Conservation (phyloP, 2,888 invertebrate genomes). For the Morpho helenor region DNA sequence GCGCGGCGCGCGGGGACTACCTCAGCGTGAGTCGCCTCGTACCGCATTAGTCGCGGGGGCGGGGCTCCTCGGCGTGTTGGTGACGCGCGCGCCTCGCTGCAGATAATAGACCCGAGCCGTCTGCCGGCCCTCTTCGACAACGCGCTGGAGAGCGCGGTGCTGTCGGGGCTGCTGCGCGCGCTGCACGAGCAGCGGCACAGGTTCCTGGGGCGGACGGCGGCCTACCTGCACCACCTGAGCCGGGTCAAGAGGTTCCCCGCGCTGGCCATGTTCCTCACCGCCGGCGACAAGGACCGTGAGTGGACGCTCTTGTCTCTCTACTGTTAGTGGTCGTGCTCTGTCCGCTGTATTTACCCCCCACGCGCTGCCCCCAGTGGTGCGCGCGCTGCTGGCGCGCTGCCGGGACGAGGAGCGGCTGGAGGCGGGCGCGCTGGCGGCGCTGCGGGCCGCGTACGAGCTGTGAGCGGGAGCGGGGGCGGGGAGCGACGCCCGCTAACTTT, state of each 20-base stretch:
- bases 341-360: too few species aligned
- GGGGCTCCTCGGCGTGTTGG: background rate
- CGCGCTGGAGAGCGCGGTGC: slow-evolving; percentile 81
- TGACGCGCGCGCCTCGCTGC: background rate
- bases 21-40: slow-evolving; percentile 77
- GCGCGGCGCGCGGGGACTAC: slow-evolving; percentile 77
- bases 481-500: too few species aligned
- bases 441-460: too few species aligned
- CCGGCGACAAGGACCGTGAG: slow-evolving; percentile 80
- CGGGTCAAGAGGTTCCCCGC: slow-evolving; percentile 82
- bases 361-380: too few species aligned
- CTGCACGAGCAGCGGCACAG: slow-evolving; percentile 58
- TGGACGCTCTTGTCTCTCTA: too few species aligned
- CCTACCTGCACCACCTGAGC: slow-evolving; percentile 75
- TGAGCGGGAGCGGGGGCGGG: too few species aligned
- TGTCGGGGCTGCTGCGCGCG: slow-evolving; percentile 79
- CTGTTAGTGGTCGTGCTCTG: too few species aligned
- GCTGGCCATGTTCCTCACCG: slow-evolving; percentile 81
- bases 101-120: slow-evolving; percentile 79
- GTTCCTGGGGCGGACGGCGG: slow-evolving; percentile 55
- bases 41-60: too few species aligned
- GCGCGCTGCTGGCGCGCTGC: too few species aligned
- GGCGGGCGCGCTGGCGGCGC: too few species aligned
- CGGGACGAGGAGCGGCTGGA: too few species aligned
- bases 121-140: slow-evolving; percentile 83